These are phyloP conservation scores for Bombus breviceps DNA, from an alignment of 1,140 invertebrate species.

Conservation along the genomic window DNA sequence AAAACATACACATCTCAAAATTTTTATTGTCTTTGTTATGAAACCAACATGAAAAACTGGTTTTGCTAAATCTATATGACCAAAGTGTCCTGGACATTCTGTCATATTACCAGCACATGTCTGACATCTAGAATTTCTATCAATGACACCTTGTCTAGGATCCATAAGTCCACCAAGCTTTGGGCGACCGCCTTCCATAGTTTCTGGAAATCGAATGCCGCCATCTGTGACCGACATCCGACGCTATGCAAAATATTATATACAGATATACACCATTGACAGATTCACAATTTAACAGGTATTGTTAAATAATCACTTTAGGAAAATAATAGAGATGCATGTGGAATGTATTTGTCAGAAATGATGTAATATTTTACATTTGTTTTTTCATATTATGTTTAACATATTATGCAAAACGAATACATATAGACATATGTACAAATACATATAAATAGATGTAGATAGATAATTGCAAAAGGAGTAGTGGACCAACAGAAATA, in stretches of 20 bases:
- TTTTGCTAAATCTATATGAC: slow-evolving; percentile 99
- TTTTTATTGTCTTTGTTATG: slow-evolving; percentile 98
- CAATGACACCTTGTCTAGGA: slow-evolving; percentile 98
- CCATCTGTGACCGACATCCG: slow-evolving; percentile 99
- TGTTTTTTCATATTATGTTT: neutral
- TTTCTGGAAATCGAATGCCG: slow-evolving; percentile 98
- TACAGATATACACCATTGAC: slow-evolving; percentile 19
- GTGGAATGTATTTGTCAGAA: neutral
- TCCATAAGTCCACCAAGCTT: slow-evolving; percentile 99
- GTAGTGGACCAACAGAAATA: neutral
- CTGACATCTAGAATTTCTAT: slow-evolving; percentile 96
- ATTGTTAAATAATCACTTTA: neutral
- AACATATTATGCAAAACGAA: neutral
- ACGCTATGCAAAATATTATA: slow-evolving; percentile 86
- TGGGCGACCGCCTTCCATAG: slow-evolving; percentile 98
- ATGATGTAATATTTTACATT: neutral
- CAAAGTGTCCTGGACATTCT: slow-evolving; percentile 99
- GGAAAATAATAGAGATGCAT: neutral
- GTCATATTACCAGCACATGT: slow-evolving; percentile 99
- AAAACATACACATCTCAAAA: slow-evolving; percentile 98
- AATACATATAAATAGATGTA: neutral
- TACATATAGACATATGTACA: neutral
- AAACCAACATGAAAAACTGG: slow-evolving; percentile 99
- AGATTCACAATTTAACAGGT: neutral
- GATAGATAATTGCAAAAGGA: neutral